Base-by-base conservation (phyloP, 2,888 invertebrate genomes). In the Dicyrtomina minuta region DNA sequence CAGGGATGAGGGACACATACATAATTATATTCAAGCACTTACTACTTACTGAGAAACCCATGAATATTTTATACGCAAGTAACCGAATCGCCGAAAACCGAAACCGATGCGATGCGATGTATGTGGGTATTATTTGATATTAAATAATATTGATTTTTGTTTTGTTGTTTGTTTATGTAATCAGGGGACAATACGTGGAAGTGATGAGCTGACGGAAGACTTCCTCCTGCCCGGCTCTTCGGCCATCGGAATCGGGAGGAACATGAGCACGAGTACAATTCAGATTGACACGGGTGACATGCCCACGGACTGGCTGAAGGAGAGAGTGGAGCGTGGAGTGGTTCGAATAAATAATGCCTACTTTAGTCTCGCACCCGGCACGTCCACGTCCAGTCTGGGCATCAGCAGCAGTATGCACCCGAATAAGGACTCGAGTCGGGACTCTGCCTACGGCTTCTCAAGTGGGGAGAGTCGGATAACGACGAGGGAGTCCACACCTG, bases 361-460 rank as follows among this genome's bases (percentile, higher is more conserved):
- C 24, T 69, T 65, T 62, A 39, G 51, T 22, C 53, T 56, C 17
- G 41, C 51, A 22, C 27, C 60, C 20, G 53, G 53, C 39, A 55
- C 41, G 5, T 58, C 58, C 20, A 49, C 59, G 13, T 26, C 65
- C n/a, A 39, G 24, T 20, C 51, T 51, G 8, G 41, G 39, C 41
- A 20, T 41, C 24, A 53, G 55, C 39, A 20, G 51, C 8, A 5
- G 55, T 6, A 27, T 39, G 33, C 58, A 58, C n/a, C 60, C 55
- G 4, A 71, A 71, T 51, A 78, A 78, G 49, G 78, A 78, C 49
- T 80, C 79, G 4, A 80, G 80, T 72, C 69, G 78, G 12, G 81
- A 81, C 72, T 81, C 81, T 0, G 81, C 81, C 1, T 80, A 80
- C 70, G 79, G 79, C 12, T 80, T 79, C 60, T 79, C 80, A 26